Percentiles rank a stretch among this genome's conserved stretches.
phyloP scores from a whole-genome alignment of 2,113 vertebrate genomes.

The Regulus satrapa region DNA sequence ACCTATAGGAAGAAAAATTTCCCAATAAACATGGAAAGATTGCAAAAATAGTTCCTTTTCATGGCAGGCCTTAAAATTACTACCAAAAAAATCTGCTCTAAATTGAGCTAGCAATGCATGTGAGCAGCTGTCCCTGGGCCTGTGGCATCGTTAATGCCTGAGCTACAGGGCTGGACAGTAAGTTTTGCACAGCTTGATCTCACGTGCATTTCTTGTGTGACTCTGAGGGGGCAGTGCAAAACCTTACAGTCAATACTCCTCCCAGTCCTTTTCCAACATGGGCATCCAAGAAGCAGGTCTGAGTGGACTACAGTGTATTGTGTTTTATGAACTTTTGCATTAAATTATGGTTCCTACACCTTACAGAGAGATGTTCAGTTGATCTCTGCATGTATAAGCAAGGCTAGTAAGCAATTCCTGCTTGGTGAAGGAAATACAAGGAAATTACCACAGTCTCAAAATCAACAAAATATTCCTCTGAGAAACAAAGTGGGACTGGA shows the following conservation, averaged over 20 bases:
- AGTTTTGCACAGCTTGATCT: background rate
- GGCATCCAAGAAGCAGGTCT: background rate
- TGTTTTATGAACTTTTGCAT: background rate
- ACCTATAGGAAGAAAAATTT: background rate
- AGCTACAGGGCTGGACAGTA: background rate
- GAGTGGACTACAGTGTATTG: background rate
- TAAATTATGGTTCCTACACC: background rate
- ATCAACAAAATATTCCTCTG: background rate
- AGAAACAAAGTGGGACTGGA: background rate
- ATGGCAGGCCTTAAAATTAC: background rate
- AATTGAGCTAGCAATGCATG: background rate
- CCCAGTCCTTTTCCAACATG: background rate
- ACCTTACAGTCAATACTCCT: background rate
- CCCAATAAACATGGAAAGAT: background rate
- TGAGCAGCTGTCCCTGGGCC: background rate
- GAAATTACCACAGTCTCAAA: background rate
- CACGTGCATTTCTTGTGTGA: background rate
- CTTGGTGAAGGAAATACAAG: background rate
- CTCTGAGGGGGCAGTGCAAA: background rate
- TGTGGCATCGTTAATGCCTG: background rate
- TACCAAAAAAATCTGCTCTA: background rate
- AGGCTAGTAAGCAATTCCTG: background rate
- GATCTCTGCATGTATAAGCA: background rate
- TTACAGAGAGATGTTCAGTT: background rate
- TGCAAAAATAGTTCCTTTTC: background rate